Base-by-base conservation (phyloP, 35 echinoderm and acorn worm species). In the Strongylocentrotus purpuratus region DNA sequence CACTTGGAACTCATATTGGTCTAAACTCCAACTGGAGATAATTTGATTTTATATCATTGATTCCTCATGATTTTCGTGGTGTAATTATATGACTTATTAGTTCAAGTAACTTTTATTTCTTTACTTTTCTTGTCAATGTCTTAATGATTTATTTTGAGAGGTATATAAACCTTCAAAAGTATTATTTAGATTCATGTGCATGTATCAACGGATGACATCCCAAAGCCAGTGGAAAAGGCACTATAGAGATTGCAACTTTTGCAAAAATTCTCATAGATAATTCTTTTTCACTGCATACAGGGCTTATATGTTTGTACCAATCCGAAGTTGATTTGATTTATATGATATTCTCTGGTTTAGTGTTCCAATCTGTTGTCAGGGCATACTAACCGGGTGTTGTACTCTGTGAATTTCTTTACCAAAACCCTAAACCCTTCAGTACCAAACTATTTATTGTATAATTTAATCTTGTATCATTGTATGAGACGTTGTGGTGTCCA, bases 401-500 rank as follows among this genome's bases (percentile, higher is more conserved):
- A 78, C 65, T 78, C 65, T 78, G 65, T 78, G 65, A 78, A 78
- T 78, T 78, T 78, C 65, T 78, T 78, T 89, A 89, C 87, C 87
- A 89, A 89, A 89, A 89, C 87, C 87, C 87, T 89, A 17, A 33
- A 25, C 15, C 87, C 87, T 33, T 89, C 87, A 89, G 87, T 89
- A 89, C 87, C 32, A 89, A n/a, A 25, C 45, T 89, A 89, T 89
- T 89, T 89, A 89, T 89, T 89, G 87, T 89, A 46, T 89, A 6
- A 89, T 45, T 22, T 25, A 89, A 46, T 89, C 87, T 89, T 25
- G 45, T 89, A 46, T 45, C 87, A n/a, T 33, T 89, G 33, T 89
- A 89, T 89, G 31, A 46, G 17, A 89, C 6, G 20, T 46, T 25
- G 45, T 45, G 33, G 18, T 89, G 87, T 31, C 33, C 85, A 31